These are phyloP conservation scores for Chironex yamaguchii DNA, from an alignment of 30 jellyfish, hydroid and myxozoan genomes.

Conservation along the genomic window DNA sequence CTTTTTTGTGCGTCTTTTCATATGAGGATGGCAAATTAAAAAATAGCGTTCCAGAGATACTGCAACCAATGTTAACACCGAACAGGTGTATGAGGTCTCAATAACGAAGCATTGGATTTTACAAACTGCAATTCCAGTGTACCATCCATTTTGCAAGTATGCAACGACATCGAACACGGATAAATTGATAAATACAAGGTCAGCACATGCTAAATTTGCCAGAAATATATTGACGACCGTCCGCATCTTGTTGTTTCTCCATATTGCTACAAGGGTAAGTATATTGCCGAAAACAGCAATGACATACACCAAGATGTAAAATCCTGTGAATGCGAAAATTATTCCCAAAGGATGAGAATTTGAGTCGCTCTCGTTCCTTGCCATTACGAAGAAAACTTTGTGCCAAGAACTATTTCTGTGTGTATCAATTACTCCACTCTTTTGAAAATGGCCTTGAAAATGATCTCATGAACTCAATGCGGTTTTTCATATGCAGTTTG, in stretches of 20 bases:
- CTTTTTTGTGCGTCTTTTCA: constrained; percentile 58
- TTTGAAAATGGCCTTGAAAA: no score
- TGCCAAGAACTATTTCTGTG: no score
- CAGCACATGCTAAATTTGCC: constrained; percentile 84
- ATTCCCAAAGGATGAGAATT: constrained; percentile 49
- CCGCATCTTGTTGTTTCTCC: constrained; percentile 68
- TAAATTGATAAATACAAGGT: constrained; percentile 67
- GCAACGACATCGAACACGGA: constrained; percentile 82
- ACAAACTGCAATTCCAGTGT: constrained; percentile 77
- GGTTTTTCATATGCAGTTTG: no score
- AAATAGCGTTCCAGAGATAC: constrained; percentile 87
- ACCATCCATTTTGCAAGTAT: constrained; percentile 74
- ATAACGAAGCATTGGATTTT: constrained; percentile 82
- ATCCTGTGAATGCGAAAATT: constrained; percentile 13
- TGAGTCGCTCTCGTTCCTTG: neutral
- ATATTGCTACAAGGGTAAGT: constrained; percentile 67
- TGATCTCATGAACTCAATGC: no score
- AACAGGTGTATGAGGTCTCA: constrained; percentile 86
- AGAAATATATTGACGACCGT: constrained; percentile 82
- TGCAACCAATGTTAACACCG: constrained; percentile 83
- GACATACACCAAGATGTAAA: constrained; percentile 67
- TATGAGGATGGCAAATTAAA: constrained; percentile 86
- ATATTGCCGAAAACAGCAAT: constrained; percentile 75
- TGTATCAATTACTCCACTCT: no score
- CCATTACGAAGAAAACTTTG: no score